Conservation (phyloP, 2,797 vertebrate genomes). For the Phalloptychus januarius region DNA sequence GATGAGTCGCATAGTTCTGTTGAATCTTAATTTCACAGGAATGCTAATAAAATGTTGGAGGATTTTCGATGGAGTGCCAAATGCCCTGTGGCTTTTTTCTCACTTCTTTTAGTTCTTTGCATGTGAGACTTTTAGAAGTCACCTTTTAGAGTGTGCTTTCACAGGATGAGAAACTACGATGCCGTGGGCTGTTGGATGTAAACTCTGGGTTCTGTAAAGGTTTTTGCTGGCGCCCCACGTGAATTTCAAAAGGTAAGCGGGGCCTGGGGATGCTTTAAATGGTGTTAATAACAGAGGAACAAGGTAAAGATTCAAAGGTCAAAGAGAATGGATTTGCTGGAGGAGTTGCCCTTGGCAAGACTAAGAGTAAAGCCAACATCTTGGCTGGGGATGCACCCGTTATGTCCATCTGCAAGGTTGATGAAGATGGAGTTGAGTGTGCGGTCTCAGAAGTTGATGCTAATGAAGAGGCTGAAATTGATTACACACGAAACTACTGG, state of each 20-base stretch:
- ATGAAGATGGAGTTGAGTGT: conserved; percentile 39
- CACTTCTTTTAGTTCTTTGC: conserved; percentile 13
- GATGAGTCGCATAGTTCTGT: background rate
- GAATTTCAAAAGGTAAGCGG: conserved; percentile 12
- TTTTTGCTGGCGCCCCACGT: conserved; percentile 20
- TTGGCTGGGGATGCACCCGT: conserved; percentile 23
- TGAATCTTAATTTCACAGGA: conserved; percentile 5
- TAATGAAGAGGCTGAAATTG: conserved; percentile 30
- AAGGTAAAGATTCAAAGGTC: conserved; percentile 64
- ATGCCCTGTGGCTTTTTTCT: conserved; percentile 4
- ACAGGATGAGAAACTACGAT: conserved; percentile 17
- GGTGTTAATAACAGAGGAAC: conserved; percentile 76
- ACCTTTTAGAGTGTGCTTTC: background rate
- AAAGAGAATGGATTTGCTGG: conserved; percentile 66
- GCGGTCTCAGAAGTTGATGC: conserved; percentile 17
- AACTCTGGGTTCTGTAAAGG: conserved; percentile 20
- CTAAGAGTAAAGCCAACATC: conserved; percentile 2
- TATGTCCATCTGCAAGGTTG: conserved; percentile 46
- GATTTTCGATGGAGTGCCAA: conserved; percentile 5
- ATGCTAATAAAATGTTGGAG: conserved; percentile 2
- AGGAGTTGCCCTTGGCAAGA: conserved; percentile 11
- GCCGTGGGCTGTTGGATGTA: conserved; percentile 19
- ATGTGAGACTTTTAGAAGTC: conserved; percentile 8
- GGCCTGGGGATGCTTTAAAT: conserved; percentile 70
- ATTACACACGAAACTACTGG: conserved; percentile 69